These are phyloP conservation scores for Vulpes vulpes DNA, from an alignment of 2,113 vertebrate species.

Conservation along the genomic window DNA sequence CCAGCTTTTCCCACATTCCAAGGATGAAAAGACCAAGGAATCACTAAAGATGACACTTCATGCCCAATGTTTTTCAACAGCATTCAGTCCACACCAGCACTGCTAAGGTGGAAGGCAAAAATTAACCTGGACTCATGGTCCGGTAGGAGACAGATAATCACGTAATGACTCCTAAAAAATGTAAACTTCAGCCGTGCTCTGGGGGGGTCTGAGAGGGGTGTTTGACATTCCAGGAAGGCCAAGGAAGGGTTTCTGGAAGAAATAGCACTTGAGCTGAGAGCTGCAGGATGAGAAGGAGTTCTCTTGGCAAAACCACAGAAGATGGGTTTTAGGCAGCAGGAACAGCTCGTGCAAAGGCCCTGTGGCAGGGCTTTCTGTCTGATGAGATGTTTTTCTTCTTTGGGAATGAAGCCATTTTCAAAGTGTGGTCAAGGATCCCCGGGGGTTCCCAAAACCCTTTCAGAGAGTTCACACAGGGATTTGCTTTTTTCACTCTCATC, in stretches of 20 bases:
- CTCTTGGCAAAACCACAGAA: background rate
- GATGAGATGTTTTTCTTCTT: background rate
- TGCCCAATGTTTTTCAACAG: background rate
- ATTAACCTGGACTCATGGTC: background rate
- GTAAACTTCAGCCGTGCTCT: background rate
- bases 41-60: background rate
- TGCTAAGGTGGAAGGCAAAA: background rate
- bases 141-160: background rate
- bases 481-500: background rate
- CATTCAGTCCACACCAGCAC: background rate
- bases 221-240: background rate
- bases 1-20: background rate
- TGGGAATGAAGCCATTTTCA: background rate
- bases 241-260: slow-evolving; percentile 22
- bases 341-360: slow-evolving; percentile 4
- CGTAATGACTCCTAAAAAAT: background rate
- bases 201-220: background rate
- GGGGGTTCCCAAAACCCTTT: background rate
- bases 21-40: background rate
- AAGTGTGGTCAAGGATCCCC: background rate
- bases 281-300: background rate
- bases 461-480: background rate
- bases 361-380: background rate
- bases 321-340: background rate
- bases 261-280: background rate